These are phyloP conservation scores for Microcebus griseorufus DNA, from an alignment of 2,113 vertebrate genomes.

Conservation along the genomic window DNA sequence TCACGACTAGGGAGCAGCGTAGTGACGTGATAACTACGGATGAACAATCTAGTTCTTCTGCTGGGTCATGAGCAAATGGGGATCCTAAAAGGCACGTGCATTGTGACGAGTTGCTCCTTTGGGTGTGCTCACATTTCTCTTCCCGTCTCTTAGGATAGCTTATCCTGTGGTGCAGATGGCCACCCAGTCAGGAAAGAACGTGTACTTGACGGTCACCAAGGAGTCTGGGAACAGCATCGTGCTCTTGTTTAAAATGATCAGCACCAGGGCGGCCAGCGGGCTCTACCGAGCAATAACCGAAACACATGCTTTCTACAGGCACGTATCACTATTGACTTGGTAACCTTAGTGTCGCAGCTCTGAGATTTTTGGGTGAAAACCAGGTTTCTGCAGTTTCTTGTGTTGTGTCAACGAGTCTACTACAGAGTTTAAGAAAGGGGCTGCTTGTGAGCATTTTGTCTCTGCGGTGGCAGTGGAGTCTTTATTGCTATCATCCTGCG, in stretches of 20 bases:
- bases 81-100: accelerated
- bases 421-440: neutral
- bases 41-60: neutral
- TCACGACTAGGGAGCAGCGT: accelerated
- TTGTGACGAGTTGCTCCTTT: accelerated
- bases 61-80: neutral
- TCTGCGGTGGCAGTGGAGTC: accelerated
- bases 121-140: neutral
- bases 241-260: constrained; percentile 96
- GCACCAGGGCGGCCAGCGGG: constrained; percentile 96
- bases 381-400: neutral
- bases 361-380: neutral
- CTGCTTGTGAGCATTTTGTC: neutral
- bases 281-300: constrained; percentile 97
- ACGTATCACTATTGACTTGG: constrained; percentile 31
- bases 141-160: constrained; percentile 86
- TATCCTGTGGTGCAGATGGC: constrained; percentile 99
- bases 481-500: accelerated
- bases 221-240: constrained; percentile 95
- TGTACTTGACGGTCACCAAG: constrained; percentile 96
- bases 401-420: neutral
- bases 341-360: accelerated
- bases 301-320: constrained; percentile 99
- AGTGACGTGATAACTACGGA: neutral
- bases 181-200: constrained; percentile 98